Evolutionary conservation across 2,113 vertebrate species (phyloP).

Genomic region (Pteruthius melanotis): DNA sequence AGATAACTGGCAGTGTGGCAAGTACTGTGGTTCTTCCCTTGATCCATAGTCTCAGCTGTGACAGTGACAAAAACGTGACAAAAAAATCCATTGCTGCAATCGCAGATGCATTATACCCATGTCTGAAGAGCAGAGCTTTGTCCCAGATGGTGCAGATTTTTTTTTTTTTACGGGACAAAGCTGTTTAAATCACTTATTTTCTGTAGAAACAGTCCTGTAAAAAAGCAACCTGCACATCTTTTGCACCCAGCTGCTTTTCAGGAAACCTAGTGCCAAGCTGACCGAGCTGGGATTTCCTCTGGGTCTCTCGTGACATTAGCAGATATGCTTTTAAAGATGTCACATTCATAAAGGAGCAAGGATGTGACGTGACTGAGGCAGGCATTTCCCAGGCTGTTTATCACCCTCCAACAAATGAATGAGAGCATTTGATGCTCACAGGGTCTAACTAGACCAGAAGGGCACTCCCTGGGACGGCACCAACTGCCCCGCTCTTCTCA

Average conservation of each 20-base stretch:
- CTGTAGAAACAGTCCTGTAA: background rate
- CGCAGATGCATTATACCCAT: rapidly evolving
- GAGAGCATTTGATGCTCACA: background rate
- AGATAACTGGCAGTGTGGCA: rapidly evolving
- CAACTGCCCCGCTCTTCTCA: background rate
- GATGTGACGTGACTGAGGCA: conserved; percentile 11
- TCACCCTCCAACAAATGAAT: background rate
- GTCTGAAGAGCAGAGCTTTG: background rate
- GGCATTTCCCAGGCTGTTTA: conserved; percentile 42
- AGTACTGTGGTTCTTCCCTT: background rate
- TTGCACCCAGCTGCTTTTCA: background rate
- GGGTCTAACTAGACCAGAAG: conserved; percentile 26
- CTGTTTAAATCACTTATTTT: background rate
- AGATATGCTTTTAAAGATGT: conserved; percentile 4
- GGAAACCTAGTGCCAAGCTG: background rate
- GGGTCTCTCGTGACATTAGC: background rate
- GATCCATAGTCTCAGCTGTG: background rate
- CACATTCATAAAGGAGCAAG: conserved; percentile 13
- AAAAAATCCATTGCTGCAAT: background rate
- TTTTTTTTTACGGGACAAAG: background rate
- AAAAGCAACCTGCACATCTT: background rate
- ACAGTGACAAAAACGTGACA: background rate
- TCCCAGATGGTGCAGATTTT: background rate
- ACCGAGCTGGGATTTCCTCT: background rate
- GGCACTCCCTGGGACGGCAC: background rate